Conservation (phyloP, 1,140 invertebrate species). For the Tetramorium simillimum region DNA sequence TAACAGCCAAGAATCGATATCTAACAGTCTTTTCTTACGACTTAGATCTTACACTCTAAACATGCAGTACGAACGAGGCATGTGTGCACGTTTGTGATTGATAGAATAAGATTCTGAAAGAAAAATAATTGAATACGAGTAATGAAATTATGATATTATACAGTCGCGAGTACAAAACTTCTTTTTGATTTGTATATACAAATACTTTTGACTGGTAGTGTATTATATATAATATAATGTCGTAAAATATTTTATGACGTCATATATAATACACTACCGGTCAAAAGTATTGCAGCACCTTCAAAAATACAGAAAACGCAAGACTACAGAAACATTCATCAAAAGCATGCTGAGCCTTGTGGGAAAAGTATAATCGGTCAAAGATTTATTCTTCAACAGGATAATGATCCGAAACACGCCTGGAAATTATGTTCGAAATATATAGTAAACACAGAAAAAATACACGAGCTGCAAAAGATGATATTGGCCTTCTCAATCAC, state of each 20-base stretch:
- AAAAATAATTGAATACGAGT: not conserved
- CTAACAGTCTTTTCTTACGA: constrained; percentile 27
- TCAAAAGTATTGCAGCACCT: no score
- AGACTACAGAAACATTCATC: no score
- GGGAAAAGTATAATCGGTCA: no score
- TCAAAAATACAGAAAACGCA: no score
- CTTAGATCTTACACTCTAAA: constrained; percentile 20
- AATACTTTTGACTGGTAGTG: no score
- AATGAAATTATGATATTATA: not conserved
- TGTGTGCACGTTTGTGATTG: not conserved
- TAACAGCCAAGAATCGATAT: constrained; percentile 42
- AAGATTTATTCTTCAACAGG: no score
- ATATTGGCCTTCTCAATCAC: no score
- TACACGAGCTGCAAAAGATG: no score
- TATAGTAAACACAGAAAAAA: no score
- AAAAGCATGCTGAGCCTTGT: no score
- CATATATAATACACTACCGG: not conserved
- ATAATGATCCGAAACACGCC: no score
- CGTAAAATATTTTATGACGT: not conserved
- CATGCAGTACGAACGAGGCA: not conserved
- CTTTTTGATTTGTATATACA: not conserved
- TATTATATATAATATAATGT: not conserved
- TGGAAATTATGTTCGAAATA: no score
- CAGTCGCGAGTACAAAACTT: not conserved
- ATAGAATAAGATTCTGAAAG: not conserved